phyloP scores from a whole-genome alignment of 2,113 vertebrate genomes.

The Rhinoderma darwinii region DNA sequence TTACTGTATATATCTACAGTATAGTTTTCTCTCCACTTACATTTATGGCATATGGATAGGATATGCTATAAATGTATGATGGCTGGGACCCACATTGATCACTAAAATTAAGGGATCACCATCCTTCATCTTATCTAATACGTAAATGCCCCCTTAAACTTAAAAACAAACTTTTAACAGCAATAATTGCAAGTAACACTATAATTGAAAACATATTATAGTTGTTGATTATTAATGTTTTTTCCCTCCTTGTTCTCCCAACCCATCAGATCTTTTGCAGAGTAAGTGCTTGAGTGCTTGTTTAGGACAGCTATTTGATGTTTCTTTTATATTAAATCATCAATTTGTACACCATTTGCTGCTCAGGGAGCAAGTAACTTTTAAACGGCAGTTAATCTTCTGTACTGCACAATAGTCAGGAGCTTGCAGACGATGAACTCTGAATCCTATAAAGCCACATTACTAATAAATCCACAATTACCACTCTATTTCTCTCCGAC shows the following conservation, averaged over 20 bases:
- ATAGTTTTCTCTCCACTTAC: too few relatives aligned
- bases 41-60: too few relatives aligned
- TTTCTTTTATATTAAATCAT: conserved; percentile 13
- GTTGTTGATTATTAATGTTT: neutral
- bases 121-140: too few relatives aligned
- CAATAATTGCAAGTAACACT: too few relatives aligned
- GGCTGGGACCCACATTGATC: too few relatives aligned
- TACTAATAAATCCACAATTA: conserved; percentile 30
- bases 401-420: neutral
- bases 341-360: neutral
- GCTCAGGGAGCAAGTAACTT: neutral
- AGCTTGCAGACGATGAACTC: neutral
- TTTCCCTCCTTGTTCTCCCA: neutral
- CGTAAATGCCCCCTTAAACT: too few relatives aligned
- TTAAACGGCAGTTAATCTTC: conserved; percentile 16
- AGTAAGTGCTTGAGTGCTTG: neutral
- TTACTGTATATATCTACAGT: too few relatives aligned
- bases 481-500: neutral
- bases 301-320: neutral
- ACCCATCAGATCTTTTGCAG: neutral
- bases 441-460: conserved; percentile 1
- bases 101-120: too few relatives aligned
- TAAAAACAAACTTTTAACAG: too few relatives aligned
- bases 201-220: too few relatives aligned
- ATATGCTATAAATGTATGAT: too few relatives aligned